Conservation (phyloP, 2,888 invertebrate species). For the Meteorus colon region DNA sequence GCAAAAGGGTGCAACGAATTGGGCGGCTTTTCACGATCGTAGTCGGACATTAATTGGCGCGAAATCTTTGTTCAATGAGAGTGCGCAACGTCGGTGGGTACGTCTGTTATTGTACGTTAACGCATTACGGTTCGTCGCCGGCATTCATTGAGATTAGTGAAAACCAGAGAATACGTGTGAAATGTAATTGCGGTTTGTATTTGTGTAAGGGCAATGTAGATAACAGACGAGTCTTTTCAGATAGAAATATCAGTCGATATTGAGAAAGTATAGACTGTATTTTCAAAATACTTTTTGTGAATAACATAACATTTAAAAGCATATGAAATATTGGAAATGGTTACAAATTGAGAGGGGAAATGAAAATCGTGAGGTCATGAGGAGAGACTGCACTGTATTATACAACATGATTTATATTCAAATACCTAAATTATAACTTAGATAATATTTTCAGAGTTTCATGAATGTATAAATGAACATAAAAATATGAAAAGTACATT, state of each 20-base stretch:
- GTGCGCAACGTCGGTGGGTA: conserved; percentile 51
- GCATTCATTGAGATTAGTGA: conserved; percentile 69
- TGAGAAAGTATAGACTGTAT: too few relatives aligned
- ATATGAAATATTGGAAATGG: too few relatives aligned
- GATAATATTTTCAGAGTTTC: too few relatives aligned
- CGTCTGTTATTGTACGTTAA: conserved; percentile 67
- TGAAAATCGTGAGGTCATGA: too few relatives aligned
- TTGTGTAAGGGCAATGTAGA: conserved; percentile 2
- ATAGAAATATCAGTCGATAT: neutral
- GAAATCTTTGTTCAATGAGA: conserved; percentile 69
- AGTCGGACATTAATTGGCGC: conserved; percentile 72
- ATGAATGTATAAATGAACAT: too few relatives aligned
- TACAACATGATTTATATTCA: too few relatives aligned
- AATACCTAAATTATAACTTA: too few relatives aligned
- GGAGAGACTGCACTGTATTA: too few relatives aligned
- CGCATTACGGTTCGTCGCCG: conserved; percentile 69
- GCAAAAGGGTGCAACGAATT: conserved; percentile 55
- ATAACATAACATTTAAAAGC: too few relatives aligned
- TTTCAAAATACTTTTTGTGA: too few relatives aligned
- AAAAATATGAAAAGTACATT: too few relatives aligned
- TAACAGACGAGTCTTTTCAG: neutral
- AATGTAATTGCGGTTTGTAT: conserved; percentile 46
- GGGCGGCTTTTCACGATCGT: conserved; percentile 54
- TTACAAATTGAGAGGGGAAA: too few relatives aligned
- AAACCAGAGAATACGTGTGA: conserved; percentile 57